Conservation (phyloP, 2,113 vertebrate genomes). For the Odobenus rosmarus region DNA sequence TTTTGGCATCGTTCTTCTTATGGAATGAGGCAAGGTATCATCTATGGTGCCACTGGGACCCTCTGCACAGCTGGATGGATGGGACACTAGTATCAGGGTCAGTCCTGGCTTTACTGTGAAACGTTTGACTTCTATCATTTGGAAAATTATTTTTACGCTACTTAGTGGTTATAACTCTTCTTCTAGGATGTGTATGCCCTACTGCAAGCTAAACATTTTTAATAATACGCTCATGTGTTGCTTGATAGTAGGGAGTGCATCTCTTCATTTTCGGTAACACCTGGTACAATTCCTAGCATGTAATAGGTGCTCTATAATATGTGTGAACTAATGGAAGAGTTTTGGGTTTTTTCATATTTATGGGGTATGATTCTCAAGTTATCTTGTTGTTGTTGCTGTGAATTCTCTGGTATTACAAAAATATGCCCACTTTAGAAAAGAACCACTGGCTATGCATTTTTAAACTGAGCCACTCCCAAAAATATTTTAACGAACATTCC, state of each 20-base stretch:
- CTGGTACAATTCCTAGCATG: neutral
- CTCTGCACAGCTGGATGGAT: neutral
- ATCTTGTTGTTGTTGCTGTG: neutral
- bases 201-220: neutral
- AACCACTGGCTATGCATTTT: neutral
- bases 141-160: neutral
- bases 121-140: neutral
- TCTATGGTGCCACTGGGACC: neutral
- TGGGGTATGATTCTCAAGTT: neutral
- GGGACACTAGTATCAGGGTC: too few species aligned
- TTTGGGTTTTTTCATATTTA: neutral
- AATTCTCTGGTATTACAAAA: neutral
- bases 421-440: neutral
- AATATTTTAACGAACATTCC: neutral
- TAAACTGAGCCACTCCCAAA: neutral
- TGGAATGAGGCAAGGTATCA: neutral
- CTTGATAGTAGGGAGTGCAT: neutral
- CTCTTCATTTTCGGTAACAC: neutral
- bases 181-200: neutral
- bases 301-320: neutral
- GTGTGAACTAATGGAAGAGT: neutral
- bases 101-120: neutral
- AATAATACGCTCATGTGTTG: neutral
- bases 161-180: neutral
- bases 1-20: neutral